Conservation (phyloP, 1,140 invertebrate species). For the Atta texana region DNA sequence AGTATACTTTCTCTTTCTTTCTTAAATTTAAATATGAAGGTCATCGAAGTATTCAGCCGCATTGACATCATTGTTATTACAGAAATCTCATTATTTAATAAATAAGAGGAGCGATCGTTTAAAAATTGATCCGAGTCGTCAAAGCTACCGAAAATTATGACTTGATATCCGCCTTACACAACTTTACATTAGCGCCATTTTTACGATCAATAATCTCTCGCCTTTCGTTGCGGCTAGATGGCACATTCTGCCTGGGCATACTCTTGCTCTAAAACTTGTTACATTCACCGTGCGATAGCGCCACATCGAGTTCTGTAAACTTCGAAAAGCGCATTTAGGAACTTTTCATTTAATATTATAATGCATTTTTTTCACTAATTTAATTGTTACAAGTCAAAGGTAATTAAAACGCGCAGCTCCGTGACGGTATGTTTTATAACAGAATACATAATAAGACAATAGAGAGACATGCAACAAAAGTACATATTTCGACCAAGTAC, state of each 20-base stretch:
- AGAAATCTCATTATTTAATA: slow-evolving; percentile 28
- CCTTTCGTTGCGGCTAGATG: slow-evolving; percentile 77
- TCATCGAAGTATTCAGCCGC: slow-evolving; percentile 23
- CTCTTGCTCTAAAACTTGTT: slow-evolving; percentile 67
- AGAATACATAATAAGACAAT: not conserved
- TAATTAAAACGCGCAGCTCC: not conserved
- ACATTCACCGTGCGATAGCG: slow-evolving; percentile 74
- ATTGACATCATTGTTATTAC: slow-evolving; percentile 13
- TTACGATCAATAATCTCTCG: slow-evolving; percentile 82
- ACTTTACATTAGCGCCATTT: slow-evolving; percentile 81
- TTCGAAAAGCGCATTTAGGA: slow-evolving; percentile 28
- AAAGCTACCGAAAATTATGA: slow-evolving; percentile 39
- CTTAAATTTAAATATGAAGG: slow-evolving; percentile 2
- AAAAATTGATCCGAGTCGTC: slow-evolving; percentile 24
- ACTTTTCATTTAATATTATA: slow-evolving; percentile 38
- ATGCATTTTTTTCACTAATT: slow-evolving; percentile 4
- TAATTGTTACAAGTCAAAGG: not conserved
- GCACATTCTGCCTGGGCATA: slow-evolving; percentile 73
- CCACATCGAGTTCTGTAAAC: slow-evolving; percentile 63
- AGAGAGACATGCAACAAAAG: not conserved
- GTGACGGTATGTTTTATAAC: not conserved
- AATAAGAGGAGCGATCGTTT: slow-evolving; percentile 8
- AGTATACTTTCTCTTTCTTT: not conserved
- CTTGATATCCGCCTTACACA: slow-evolving; percentile 59
- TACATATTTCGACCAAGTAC: not conserved